Percentiles rank a stretch among this genome's conserved stretches.
These are phyloP conservation scores for Sebastes iracundus DNA, from an alignment of 2,797 vertebrate genomes.

Conservation along the genomic window DNA sequence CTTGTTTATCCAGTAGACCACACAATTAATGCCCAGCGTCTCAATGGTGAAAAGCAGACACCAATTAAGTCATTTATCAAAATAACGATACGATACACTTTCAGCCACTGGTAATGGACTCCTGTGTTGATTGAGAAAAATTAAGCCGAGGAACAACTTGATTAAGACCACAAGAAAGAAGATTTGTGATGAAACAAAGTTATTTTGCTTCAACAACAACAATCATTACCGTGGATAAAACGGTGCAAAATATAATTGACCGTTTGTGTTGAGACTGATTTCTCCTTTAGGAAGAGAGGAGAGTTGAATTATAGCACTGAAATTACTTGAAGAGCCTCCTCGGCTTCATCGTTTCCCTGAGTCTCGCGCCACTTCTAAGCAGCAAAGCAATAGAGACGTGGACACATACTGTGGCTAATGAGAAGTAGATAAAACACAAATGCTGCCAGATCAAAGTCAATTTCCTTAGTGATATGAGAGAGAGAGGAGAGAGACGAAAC, in stretches of 20 bases:
- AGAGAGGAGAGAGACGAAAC: constrained; percentile 3
- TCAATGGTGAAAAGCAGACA: constrained; percentile 18
- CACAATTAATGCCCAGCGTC: not conserved
- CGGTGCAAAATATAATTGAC: constrained; percentile 32
- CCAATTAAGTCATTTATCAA: constrained; percentile 42
- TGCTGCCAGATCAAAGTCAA: constrained; percentile 34
- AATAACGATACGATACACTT: constrained; percentile 14
- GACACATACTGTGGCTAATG: constrained; percentile 38
- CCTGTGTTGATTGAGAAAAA: constrained; percentile 39
- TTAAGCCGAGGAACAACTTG: constrained; percentile 23
- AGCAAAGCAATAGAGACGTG: constrained; percentile 13
- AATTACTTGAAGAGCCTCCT: constrained; percentile 17
- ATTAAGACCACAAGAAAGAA: constrained; percentile 25
- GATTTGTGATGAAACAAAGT: constrained; percentile 5
- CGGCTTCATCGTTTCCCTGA: constrained; percentile 1
- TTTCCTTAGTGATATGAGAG: constrained; percentile 12
- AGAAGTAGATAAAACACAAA: constrained; percentile 47
- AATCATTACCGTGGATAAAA: constrained; percentile 30
- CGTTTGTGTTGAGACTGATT: constrained; percentile 18
- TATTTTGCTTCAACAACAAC: not conserved
- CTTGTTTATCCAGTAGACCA: not conserved
- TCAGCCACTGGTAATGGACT: constrained; percentile 21
- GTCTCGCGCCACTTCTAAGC: constrained; percentile 12
- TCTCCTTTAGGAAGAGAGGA: constrained; percentile 9
- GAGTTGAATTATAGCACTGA: not conserved